Percentiles rank a stretch among this genome's conserved stretches.
Evolutionary conservation across 2,797 vertebrate species (phyloP).

Genomic region (Passerculus sandwichensis): DNA sequence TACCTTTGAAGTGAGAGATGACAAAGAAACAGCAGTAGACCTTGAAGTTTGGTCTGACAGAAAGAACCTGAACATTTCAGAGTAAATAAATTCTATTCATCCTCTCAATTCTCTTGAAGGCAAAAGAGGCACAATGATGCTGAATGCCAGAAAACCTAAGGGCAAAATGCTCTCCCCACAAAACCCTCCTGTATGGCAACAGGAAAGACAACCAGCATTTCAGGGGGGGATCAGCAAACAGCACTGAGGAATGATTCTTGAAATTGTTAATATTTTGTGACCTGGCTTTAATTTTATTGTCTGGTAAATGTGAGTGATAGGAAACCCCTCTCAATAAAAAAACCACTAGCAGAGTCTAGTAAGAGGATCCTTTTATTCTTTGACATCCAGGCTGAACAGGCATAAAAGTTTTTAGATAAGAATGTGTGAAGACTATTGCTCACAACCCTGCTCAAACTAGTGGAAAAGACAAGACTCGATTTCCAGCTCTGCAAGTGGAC

Average conservation of each 20-base stretch:
- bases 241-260: background rate
- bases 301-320: background rate
- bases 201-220: background rate
- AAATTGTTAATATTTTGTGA: background rate
- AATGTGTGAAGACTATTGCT: background rate
- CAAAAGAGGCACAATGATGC: background rate
- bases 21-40: constrained; percentile 3
- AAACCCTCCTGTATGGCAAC: background rate
- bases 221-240: background rate
- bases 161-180: background rate
- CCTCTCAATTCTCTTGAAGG: background rate
- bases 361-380: background rate
- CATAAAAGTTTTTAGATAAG: background rate
- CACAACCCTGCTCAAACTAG: background rate
- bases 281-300: background rate
- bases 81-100: background rate
- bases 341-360: background rate
- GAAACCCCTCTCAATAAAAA: background rate
- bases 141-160: background rate
- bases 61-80: background rate
- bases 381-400: background rate
- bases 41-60: constrained; percentile 4
- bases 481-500: background rate
- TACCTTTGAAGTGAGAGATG: constrained; percentile 42
- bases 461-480: background rate